These are phyloP conservation scores for Ormyrus rosae DNA, from an alignment of 2,888 invertebrate genomes.

Conservation along the genomic window DNA sequence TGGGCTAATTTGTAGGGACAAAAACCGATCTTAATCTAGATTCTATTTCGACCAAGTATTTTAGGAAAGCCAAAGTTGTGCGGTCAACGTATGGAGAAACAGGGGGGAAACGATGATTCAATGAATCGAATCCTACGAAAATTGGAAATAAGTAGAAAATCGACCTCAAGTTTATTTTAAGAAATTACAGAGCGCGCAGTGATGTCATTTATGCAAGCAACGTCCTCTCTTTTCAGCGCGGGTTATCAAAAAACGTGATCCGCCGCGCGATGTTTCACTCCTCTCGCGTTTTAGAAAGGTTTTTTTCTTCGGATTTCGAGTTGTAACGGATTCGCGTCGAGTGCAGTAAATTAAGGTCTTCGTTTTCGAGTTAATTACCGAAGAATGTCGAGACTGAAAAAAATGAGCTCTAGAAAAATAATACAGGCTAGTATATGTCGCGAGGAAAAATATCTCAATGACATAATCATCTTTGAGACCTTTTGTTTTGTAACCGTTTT, in stretches of 20 bases:
- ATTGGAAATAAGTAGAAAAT: conserved; percentile 22
- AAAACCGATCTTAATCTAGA: conserved; percentile 2
- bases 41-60: conserved; percentile 33
- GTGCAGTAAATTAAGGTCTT: neutral
- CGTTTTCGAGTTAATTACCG: neutral
- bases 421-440: neutral
- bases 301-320: too few species aligned
- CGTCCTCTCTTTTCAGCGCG: neutral
- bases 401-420: neutral
- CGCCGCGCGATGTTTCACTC: too few species aligned
- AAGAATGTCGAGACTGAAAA: conserved; percentile 15
- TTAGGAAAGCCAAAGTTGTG: neutral
- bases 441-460: neutral
- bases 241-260: conserved; percentile 22
- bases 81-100: conserved; percentile 19
- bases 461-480: neutral
- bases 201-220: conserved; percentile 26
- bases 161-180: conserved; percentile 46
- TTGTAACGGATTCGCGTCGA: neutral
- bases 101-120: neutral
- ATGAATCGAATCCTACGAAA: neutral
- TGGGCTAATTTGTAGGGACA: conserved; percentile 30
- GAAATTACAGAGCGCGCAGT: conserved; percentile 16
- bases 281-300: too few species aligned
- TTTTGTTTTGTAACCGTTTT: too few species aligned